phyloP scores from a whole-genome alignment of 2,888 invertebrate genomes.

The Conchocele bisecta region DNA sequence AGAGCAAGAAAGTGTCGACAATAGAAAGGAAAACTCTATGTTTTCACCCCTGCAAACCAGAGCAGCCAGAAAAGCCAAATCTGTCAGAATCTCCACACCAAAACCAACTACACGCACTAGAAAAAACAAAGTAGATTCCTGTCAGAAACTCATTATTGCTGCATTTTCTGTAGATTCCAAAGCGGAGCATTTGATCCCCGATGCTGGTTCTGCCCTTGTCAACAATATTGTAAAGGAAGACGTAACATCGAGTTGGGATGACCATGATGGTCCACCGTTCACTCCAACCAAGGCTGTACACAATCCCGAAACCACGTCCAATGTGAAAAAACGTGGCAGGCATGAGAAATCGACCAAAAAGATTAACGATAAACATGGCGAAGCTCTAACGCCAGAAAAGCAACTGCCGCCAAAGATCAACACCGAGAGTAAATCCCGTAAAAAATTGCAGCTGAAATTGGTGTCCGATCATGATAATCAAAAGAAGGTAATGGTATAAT shows the following conservation, averaged over 20 bases:
- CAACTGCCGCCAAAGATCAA: background rate
- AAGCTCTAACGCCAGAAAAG: conserved; percentile 39
- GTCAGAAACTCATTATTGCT: conserved; percentile 34
- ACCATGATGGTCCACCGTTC: conserved; percentile 59
- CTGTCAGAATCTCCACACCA: conserved; percentile 1
- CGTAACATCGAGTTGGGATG: conserved; percentile 68
- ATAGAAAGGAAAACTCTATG: conserved; percentile 32
- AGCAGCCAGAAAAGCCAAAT: conserved; percentile 42
- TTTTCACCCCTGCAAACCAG: conserved; percentile 55
- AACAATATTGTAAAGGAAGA: conserved; percentile 52
- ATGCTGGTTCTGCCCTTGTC: no score
- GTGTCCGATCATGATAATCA: no score
- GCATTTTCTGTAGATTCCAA: no score
- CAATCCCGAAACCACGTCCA: background rate
- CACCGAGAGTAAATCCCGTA: conserved; percentile 36
- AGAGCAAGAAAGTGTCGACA: conserved; percentile 5
- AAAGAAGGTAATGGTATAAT: no score
- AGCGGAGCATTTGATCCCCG: no score
- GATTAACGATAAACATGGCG: conserved; percentile 18
- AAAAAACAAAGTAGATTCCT: conserved; percentile 40
- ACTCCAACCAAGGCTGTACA: conserved; percentile 32
- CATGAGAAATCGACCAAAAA: conserved; percentile 13
- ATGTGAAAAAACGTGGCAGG: conserved; percentile 28
- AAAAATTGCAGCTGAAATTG: conserved; percentile 47
- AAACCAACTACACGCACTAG: conserved; percentile 41